These are phyloP conservation scores for Bubo blakistoni DNA, from an alignment of 2,113 vertebrate genomes.

Conservation along the genomic window DNA sequence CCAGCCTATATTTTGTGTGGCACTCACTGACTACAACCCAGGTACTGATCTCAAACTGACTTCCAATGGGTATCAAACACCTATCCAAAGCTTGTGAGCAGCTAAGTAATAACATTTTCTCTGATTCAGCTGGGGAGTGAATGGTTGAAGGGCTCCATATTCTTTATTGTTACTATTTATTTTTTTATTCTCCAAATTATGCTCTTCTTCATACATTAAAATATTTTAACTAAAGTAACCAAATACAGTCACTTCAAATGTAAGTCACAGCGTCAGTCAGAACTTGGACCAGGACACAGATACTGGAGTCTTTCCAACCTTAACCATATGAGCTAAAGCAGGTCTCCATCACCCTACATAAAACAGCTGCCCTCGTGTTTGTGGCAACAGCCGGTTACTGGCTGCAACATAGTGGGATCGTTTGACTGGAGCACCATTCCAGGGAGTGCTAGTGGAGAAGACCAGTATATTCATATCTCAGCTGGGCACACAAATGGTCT, in stretches of 20 bases:
- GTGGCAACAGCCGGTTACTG: neutral
- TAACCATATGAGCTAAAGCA: neutral
- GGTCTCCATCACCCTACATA: neutral
- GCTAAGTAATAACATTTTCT: neutral
- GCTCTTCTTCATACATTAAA: neutral
- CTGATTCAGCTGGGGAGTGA: neutral
- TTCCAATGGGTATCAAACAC: neutral
- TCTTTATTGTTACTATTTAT: neutral
- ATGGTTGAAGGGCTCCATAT: neutral
- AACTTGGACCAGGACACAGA: neutral
- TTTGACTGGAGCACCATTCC: neutral
- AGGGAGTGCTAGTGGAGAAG: neutral
- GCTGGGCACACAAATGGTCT: accelerated
- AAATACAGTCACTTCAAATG: neutral
- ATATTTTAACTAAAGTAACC: neutral
- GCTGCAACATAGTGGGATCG: accelerated
- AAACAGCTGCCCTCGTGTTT: neutral
- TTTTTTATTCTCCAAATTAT: neutral
- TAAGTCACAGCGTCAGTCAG: neutral
- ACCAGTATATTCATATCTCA: neutral
- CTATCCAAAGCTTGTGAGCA: neutral
- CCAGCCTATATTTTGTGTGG: neutral
- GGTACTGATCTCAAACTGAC: neutral
- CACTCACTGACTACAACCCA: accelerated
- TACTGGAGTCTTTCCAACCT: neutral